Conservation (phyloP, 1,140 invertebrate species). For the Aethina tumida region DNA sequence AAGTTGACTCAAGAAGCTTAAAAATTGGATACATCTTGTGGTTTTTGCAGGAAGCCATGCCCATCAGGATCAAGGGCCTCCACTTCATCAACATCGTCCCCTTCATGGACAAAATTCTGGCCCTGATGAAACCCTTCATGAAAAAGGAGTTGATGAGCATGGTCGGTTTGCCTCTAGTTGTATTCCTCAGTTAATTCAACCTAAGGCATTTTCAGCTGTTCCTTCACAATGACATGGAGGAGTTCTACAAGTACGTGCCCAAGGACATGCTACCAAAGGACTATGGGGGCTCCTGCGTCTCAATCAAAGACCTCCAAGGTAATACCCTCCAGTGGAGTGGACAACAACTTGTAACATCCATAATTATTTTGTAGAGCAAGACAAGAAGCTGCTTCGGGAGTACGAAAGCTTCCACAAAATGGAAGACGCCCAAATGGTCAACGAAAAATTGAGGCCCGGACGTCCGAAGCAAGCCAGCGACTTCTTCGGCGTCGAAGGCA, state of each 20-base stretch:
- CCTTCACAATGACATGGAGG: conserved; percentile 3
- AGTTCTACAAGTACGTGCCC: background rate
- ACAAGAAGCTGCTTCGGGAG: background rate
- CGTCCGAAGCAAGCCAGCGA: conserved; percentile 50
- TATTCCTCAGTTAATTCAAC: too few relatives aligned
- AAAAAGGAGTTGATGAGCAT: conserved; percentile 52
- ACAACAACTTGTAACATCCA: background rate
- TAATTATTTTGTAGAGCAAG: conserved; percentile 1
- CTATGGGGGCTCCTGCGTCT: conserved; percentile 3
- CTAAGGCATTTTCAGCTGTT: conserved; percentile 2
- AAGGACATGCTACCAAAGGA: conserved; percentile 7
- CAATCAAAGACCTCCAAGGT: conserved; percentile 3
- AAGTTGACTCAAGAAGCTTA: conserved; percentile 1
- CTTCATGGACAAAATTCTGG: conserved; percentile 55
- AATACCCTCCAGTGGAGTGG: background rate
- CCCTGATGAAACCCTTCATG: conserved; percentile 55
- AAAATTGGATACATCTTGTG: conserved; percentile 2
- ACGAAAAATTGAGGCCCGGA: conserved; percentile 48
- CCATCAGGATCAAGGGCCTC: conserved; percentile 49
- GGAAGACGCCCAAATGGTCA: conserved; percentile 42
- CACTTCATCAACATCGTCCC: conserved; percentile 56
- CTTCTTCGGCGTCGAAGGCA: conserved; percentile 55
- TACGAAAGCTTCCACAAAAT: conserved; percentile 34
- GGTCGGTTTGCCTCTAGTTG: conserved; percentile 12
- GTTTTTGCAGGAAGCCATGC: conserved; percentile 22